Evolutionary conservation across 2,888 invertebrate species (phyloP), one percentile per base, ranked within the genome.

Genomic region (Archips xylosteana): DNA sequence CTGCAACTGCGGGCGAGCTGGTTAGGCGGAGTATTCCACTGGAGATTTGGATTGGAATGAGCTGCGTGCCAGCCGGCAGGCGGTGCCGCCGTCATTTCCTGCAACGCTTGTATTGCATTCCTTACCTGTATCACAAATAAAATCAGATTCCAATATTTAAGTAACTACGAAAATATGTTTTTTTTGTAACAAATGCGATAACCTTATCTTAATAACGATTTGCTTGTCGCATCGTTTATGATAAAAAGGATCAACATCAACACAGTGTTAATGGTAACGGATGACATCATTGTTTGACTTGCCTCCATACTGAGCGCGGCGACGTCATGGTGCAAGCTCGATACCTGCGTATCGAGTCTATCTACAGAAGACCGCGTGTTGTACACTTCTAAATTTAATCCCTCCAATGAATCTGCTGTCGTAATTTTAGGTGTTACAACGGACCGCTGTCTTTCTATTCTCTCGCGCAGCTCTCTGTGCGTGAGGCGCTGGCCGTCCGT

Each of bases 221-320:
- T 79, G 76, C 76, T 68, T 80, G 75, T 74, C 70, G 73, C 67
- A 64, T 76, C 75, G 80, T 76, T 78, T 78, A 76, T 78, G 59
- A 68, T 59, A 73, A 80, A 79, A 78, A 79, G 74, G 80, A 80
- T 78, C 80, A 80, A 78, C 78, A 79, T 69, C 61, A 57, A 65
- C 74, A 73, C 71, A 76, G 62, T 76, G 64, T 65, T 78, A 75
- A 76, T 77, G 77, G 71, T 71, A 60, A 62, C 57, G 74, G 73
- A 75, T 83, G 82, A 82, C 74, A 78, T 80, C 78, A 82, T 78
- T 73, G 71, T 73, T 76, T 78, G 70, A 75, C 87, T 90, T 88
- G 96, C 97, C 95, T 97, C 98, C 89, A 96, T 96, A 84, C 98
- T 98, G 59, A 98, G 95, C 36, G 97, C 96, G 0, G 97, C 97